Evolutionary conservation across 2,888 invertebrate species (phyloP), one percentile per base, ranked within the genome.

Genomic region (Ethmia dodecea): DNA sequence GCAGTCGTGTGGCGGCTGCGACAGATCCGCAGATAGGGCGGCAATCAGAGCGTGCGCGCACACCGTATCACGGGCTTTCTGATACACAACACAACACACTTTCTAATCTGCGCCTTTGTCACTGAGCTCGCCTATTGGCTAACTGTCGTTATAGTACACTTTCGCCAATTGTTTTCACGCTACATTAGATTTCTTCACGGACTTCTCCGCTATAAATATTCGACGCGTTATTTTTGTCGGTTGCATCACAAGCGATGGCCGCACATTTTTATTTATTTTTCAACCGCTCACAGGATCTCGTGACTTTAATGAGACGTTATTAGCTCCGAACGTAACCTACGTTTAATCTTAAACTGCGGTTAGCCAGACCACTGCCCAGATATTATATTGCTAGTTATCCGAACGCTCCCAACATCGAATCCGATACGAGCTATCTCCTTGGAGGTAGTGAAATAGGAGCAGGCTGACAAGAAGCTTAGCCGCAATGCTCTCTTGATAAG

Each of bases 151-250:
- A 72, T 69, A 68, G 61, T 67, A 66, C 68, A 83, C 84, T 86
- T 86, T 86, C 86, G 81, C 86, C 81, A 72, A 84, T 84, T 84
- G 86, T 84, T 83, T 84, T 81, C 80, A 83, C 75, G 79, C 72
- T 72, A 66, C 72, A 83, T 77, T 80, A 74, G 66, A 66, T 70
- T 63, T 69, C 58, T 74, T 70, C 67, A 73, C 64, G 71, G 66
- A 62, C 59, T 66, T 68, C 63, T 67, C 52, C 64, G 55, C 55
- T 58, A 55, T 55, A 61, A 72, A 65, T 63, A 66, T 61, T 52
- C 50, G 59, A 67, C 62, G 60, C 61, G 60, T 67, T 60, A 59
- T 57, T 55, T 58, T 49, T 37, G 51, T 43, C 37, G 42, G 50
- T 79, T 79, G 61, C 74, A 64, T 75, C 70, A 75, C 57, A 48